Base-by-base conservation (phyloP, 1,140 invertebrate species). In the Sminthurinus signatus region DNA sequence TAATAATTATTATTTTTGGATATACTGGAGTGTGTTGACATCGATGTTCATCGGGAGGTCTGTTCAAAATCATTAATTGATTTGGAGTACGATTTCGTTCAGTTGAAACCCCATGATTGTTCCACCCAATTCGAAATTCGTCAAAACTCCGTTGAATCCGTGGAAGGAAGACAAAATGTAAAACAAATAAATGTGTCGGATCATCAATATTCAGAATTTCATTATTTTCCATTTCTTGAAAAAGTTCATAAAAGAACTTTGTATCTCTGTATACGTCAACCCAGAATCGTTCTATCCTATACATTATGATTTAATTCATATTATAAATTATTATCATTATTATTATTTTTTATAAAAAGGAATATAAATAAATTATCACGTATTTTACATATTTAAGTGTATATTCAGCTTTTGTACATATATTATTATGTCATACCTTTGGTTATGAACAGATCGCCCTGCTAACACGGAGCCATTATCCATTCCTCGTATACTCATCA, bases 231-330 rank as follows among this genome's bases (percentile, higher is more conserved):
- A 62, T 15, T 21, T 15, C n/a, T 21, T 1, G 25, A 27, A 62
- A 62, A 1, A 51, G 31, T 0, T 25, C 10, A 14, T 62, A 54
- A 29, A n/a, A 62, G 43, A 54, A 62, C 2, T 27, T 21, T 14
- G 32, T 27, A 19, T 15, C n/a, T 12, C 51, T 15, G 27, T 42
- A 62, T 10, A 65, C 57, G 28, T 65, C 64, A 15, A 50, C 25
- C 64, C 64, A 65, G 23, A 65, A 59, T 32, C 64, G 50, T 56
- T 65, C 64, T 39, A 65, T 65, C 48, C 64, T 65, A 27, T 4
- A 61, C 27, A 15, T 15, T n/a, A 29, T 12, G n/a, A 51, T 27
- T 8, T 36, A 15, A 5, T 15, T 36, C 32, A 36, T 15, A 5
- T 36, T 36, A n/a, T n/a, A n/a, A n/a, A n/a, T n/a, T n/a, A 61